Evolutionary conservation across 2,888 invertebrate species (phyloP), one percentile per base, ranked within the genome.

Genomic region (Pycnomerus fuliginosus): DNA sequence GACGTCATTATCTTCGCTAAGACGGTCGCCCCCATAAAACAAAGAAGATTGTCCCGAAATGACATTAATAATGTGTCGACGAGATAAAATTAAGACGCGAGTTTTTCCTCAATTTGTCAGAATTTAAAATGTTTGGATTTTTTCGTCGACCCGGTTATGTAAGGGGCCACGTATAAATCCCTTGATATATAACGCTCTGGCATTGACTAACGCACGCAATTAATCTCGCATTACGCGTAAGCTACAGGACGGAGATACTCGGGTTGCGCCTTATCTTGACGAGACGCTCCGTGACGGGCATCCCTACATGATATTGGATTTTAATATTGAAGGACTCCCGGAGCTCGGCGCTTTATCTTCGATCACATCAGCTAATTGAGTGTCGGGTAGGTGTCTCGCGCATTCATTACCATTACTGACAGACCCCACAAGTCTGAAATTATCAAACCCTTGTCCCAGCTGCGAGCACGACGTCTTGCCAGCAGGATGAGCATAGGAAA

Each of bases 191-290:
- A 61, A 64, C 58, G 58, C 58, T 55, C 48, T 63, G 65, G 63
- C 65, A 65, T 65, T 66, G 65, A 67, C 61, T 65, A 65, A 66
- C 64, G 65, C 53, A 60, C 58, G 60, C 61, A 67, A 67, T 67
- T 67, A 67, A 67, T 67, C 67, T 65, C 61, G 64, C 61, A 67
- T 67, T 67, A 66, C 65, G 63, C 58, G 55, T 56, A 58, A 61
- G 58, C 58, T 52, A 25, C 20, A 8, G 22, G 20, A 22, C 43
- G 39, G 38, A 33, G 38, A 44, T 33, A 27, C 44, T 38, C 44
- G 38, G 44, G 44, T 44, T 33, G 31, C 15, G 42, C 16, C 25
- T 35, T 42, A 34, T 42, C 42, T 42, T 35, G 42, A 42, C 40
- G 25, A 20, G 25, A 25, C 25, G n/a, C n/a, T n/a, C n/a, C n/a